phyloP scores from a whole-genome alignment of 2,113 vertebrate genomes.

The Rhegmatorhina hoffmannsi region DNA sequence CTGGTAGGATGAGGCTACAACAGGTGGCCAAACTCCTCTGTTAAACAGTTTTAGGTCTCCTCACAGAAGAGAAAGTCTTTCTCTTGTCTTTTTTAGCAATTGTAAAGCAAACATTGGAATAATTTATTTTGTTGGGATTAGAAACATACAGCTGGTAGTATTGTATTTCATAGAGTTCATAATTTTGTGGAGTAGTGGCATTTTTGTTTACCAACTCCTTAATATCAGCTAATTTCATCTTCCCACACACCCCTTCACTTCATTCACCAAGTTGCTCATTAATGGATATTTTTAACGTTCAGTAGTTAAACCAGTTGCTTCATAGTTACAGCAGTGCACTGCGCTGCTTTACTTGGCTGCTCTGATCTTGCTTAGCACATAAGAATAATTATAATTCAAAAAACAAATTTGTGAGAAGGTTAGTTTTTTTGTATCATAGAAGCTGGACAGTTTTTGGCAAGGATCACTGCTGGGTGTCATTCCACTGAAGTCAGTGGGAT shows the following conservation, averaged over 20 bases:
- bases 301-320: not conserved
- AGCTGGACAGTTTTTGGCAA: not conserved
- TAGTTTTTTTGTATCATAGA: not conserved
- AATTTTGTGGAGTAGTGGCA: not conserved
- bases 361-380: not conserved
- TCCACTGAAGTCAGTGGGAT: not conserved
- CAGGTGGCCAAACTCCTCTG: not conserved
- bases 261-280: conserved; percentile 24
- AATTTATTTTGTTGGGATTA: not conserved
- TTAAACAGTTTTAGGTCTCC: not conserved
- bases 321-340: not conserved
- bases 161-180: not conserved
- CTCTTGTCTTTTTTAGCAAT: not conserved
- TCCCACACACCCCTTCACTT: not conserved
- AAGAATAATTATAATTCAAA: not conserved
- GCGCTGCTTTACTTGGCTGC: not conserved
- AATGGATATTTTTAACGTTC: not conserved
- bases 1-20: not conserved
- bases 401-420: not conserved
- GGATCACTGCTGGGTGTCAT: not conserved
- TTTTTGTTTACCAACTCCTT: conserved; percentile 16
- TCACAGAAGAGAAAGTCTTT: not conserved
- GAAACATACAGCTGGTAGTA: not conserved
- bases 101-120: not conserved
- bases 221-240: conserved; percentile 26